Base-by-base conservation (phyloP, 2,888 invertebrate genomes). In the Aspidiotus rigidus region DNA sequence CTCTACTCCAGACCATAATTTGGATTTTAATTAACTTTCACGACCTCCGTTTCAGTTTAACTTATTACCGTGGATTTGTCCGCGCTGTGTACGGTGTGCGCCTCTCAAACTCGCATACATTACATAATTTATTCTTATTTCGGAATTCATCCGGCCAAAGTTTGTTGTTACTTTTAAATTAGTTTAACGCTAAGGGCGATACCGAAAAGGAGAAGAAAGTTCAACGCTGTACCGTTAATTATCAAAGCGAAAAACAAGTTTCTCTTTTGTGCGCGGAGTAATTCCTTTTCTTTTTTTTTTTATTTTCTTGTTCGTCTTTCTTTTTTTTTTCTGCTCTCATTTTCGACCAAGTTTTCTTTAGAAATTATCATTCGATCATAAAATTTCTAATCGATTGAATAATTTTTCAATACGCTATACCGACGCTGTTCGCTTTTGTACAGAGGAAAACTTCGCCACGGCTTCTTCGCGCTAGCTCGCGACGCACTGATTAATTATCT, bases 61-160 rank as follows among this genome's bases (percentile, higher is more conserved):
- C 59, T 59, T 16, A 59, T 59, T 59, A 59, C 59, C 1, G 39
- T 11, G 28, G 28, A 28, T 28, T 28, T 28, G 28, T 28, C 10
- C 16, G 7, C 59, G 28, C 59, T 39, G 39, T 13, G 13, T 13
- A 28, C 10, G 49, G 13, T 13, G 59, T 39, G 16, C 28, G 59
- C 59, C 28, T 59, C 28, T 59, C 59, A 39, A 59, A 59, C 39
- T 59, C 59, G 59, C 59, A 28, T 59, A 59, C 39, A 59, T 59
- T 59, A 59, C 59, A 59, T 59, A 59, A 59, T 59, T 59, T 59
- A 59, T 59, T 59, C 39, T 59, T 59, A 59, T 59, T 59, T 59
- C 59, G 59, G 39, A 59, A 59, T 59, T 59, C 59, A 28, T 59
- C 59, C 28, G 59, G 28, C 59, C 16, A 17, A 59, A 59, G 28